phyloP scores from a whole-genome alignment of 2,888 invertebrate genomes.

The Lobophora halterata region DNA sequence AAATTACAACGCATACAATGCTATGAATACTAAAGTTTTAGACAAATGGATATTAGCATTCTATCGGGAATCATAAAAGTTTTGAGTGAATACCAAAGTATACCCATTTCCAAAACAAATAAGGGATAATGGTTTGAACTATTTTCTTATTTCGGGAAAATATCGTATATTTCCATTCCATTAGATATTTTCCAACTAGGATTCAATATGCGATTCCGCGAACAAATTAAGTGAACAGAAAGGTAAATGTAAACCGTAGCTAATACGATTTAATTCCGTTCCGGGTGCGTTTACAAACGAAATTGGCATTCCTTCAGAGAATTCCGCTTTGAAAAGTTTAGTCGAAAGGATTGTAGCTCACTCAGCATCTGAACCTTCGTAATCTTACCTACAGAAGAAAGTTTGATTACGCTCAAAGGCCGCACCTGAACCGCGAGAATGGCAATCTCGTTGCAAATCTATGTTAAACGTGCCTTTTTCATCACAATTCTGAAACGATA shows the following conservation, averaged over 20 bases:
- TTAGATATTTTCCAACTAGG: no score
- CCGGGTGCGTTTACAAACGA: conserved; percentile 41
- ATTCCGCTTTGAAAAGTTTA: conserved; percentile 46
- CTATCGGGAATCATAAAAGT: no score
- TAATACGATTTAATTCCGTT: conserved; percentile 41
- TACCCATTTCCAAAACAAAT: no score
- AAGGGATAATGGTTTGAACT: no score
- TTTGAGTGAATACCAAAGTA: no score
- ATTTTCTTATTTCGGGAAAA: no score
- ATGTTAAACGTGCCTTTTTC: conserved; percentile 14
- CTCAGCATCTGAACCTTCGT: conserved; percentile 31
- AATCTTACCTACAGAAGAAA: conserved; percentile 32
- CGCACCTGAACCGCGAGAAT: conserved; percentile 15
- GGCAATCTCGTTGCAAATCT: conserved; percentile 17
- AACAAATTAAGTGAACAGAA: conserved; percentile 17
- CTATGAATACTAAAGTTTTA: not conserved
- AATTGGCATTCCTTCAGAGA: conserved; percentile 49
- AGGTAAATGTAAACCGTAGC: conserved; percentile 31
- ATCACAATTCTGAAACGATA: conserved; percentile 13
- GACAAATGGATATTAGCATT: not conserved
- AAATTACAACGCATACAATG: conserved; percentile 6
- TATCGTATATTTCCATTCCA: no score
- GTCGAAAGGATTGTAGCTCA: conserved; percentile 39
- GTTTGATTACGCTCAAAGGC: conserved; percentile 34
- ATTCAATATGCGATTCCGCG: conserved; percentile 19